Base-by-base conservation (phyloP, 2,113 vertebrate genomes). In the Caretta caretta region DNA sequence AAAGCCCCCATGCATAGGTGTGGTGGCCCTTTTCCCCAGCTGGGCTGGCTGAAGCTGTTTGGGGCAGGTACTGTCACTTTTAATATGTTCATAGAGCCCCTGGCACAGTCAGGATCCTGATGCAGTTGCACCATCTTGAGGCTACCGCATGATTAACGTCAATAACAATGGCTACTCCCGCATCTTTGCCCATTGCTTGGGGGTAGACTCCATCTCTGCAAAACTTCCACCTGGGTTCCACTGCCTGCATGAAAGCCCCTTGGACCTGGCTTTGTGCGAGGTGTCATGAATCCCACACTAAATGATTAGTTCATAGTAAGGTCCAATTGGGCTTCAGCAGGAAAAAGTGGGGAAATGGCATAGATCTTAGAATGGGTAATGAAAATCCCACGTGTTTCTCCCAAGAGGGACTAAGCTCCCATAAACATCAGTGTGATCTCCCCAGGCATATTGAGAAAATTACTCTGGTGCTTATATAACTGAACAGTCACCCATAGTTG, bases 201-300 rank as follows among this genome's bases (percentile, higher is more conserved):
- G 3, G 57, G 5, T 83, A 20, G 84, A 5, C 14, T 35, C 31
- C 1, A 49, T 8, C 0, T 38, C 96, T 62, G 76, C 50, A 27
- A 0, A 80, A 1, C 87, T 53, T 35, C 27, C 2, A 1, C 12
- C 2, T 0, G 1, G 42, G 65, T 16, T 83, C 2, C 78, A 2
- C 48, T 1, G 46, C 1, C 62, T 35, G 35, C 8, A 8, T 69
- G 35, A 69, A 69, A 69, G 31, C 35, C 4, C 62, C 31, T n/a
- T 69, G n/a, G 31, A 35, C 1, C 0, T 6, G 20, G 65, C 84
- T 1, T 65, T 94, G 82, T 1, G 57, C 86, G 78, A 27, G 86
- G 87, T 49, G 0, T 20, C 50, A 14, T 0, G 1, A 81, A 10
- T 2, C 0, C n/a, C 54, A 0, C 3, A 1, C 12, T n/a, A 1